Evolutionary conservation across 2,113 vertebrate genomes (phyloP).

Genomic region (Burhinus oedicnemus): DNA sequence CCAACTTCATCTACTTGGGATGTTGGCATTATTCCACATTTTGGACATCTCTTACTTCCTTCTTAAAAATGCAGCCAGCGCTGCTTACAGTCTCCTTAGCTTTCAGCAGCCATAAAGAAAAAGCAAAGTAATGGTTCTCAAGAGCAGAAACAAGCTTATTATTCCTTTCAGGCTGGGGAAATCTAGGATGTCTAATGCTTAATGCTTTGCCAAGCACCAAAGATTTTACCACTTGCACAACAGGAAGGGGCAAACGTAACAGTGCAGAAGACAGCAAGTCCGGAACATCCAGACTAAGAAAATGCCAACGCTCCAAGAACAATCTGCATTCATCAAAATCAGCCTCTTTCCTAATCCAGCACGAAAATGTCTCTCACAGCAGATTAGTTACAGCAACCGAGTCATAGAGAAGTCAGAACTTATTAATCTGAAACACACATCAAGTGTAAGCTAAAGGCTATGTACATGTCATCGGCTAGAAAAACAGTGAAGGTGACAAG

Average conservation of each 20-base stretch:
- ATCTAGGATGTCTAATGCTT: background rate
- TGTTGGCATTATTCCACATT: background rate
- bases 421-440: background rate
- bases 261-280: background rate
- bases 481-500: background rate
- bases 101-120: background rate
- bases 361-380: background rate
- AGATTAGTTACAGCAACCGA: background rate
- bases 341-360: background rate
- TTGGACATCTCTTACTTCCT: background rate
- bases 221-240: background rate
- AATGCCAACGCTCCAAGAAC: background rate
- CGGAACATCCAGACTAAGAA: background rate
- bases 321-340: background rate
- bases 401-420: background rate
- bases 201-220: background rate
- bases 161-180: background rate
- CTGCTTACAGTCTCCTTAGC: background rate
- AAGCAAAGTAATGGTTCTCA: background rate
- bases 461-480: rapidly evolving
- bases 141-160: background rate
- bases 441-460: background rate
- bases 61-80: background rate
- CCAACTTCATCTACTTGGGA: background rate
- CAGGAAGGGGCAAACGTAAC: background rate